phyloP scores from a whole-genome alignment of 2,113 vertebrate genomes.

The Poicephalus gulielmi region DNA sequence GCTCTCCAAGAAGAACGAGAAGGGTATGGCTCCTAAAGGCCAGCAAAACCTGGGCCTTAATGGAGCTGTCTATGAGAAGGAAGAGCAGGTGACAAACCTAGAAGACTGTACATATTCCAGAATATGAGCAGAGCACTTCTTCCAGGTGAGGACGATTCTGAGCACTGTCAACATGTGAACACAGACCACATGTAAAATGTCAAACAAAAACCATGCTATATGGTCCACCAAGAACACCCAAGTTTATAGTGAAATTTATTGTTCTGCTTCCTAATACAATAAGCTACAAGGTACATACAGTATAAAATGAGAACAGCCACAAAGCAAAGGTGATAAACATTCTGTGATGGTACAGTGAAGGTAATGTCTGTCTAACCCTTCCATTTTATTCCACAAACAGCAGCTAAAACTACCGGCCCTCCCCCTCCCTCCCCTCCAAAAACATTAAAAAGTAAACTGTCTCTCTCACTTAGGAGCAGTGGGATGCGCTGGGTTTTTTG shows the following conservation, averaged over 20 bases:
- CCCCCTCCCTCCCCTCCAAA: constrained; percentile 67
- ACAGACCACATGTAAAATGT: constrained; percentile 51
- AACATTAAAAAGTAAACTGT: constrained; percentile 73
- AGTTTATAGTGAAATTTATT: constrained; percentile 83
- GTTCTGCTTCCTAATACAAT: constrained; percentile 80
- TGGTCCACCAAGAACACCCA: constrained; percentile 62
- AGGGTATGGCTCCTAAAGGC: background rate
- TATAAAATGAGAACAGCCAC: constrained; percentile 82
- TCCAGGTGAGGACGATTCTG: background rate
- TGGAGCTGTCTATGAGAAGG: background rate
- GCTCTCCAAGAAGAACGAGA: constrained; percentile 1
- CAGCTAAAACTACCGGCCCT: constrained; percentile 71
- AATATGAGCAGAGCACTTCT: background rate
- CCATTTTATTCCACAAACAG: constrained; percentile 69
- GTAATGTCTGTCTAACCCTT: constrained; percentile 61
- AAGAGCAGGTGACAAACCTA: constrained; percentile 10
- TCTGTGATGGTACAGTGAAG: constrained; percentile 74
- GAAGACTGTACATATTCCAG: background rate
- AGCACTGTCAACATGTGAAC: constrained; percentile 17
- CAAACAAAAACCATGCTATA: constrained; percentile 63
- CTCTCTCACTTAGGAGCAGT: constrained; percentile 69
- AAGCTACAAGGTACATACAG: constrained; percentile 82
- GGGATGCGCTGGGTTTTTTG: constrained; percentile 63
- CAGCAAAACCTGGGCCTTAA: constrained; percentile 25
- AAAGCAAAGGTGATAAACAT: constrained; percentile 79